Conservation (phyloP, 2,888 invertebrate species). For the Pemphredon lugubris region DNA sequence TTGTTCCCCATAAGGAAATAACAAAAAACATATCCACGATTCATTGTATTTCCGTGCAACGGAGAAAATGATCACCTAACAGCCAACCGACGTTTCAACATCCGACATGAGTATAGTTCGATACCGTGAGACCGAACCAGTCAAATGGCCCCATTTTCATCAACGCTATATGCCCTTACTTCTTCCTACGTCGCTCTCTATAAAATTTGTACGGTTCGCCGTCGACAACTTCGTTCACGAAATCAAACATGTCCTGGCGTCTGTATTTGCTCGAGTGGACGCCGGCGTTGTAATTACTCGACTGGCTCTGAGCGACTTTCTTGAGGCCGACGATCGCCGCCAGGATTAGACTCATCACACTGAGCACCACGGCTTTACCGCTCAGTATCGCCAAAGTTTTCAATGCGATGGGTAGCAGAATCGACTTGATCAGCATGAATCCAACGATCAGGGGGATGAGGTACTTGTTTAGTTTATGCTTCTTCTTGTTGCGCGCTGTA, state of each 20-base stretch:
- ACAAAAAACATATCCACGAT: too few species aligned
- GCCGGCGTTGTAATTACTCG: conserved; percentile 62
- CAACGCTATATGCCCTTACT: conserved; percentile 52
- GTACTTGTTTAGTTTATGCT: conserved; percentile 82
- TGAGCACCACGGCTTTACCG: conserved; percentile 83
- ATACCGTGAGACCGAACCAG: too few species aligned
- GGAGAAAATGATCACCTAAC: too few species aligned
- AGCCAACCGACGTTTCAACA: too few species aligned
- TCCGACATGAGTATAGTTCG: too few species aligned
- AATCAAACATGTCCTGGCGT: conserved; percentile 71
- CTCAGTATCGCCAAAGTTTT: conserved; percentile 87
- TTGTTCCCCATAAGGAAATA: too few species aligned
- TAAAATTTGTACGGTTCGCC: conserved; percentile 76
- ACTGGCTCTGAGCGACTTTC: conserved; percentile 79
- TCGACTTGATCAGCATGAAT: conserved; percentile 85
- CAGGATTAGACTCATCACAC: conserved; percentile 83
- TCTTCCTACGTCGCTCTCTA: conserved; percentile 68
- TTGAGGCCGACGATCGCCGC: conserved; percentile 85
- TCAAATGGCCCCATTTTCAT: too few species aligned
- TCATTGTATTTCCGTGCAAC: too few species aligned
- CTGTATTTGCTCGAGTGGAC: conserved; percentile 72
- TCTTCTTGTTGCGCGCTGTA: conserved; percentile 76
- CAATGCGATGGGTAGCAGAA: conserved; percentile 86
- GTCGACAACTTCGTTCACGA: conserved; percentile 62
- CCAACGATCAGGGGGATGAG: conserved; percentile 85